Evolutionary conservation across 2,113 vertebrate genomes (phyloP).

Genomic region (Misgurnus mizolepis): DNA sequence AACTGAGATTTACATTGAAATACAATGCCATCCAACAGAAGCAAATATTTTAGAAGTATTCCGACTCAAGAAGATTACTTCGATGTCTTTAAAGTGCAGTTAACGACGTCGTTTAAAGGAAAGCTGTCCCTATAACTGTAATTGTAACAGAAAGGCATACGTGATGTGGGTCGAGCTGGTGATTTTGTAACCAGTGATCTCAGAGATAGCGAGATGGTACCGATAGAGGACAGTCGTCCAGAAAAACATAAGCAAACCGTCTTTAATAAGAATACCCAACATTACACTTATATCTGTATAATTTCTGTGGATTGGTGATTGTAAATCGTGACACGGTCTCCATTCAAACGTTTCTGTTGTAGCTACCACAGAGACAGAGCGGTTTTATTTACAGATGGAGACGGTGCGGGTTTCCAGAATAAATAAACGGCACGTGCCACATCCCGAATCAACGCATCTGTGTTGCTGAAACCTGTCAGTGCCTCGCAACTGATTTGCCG

Average conservation of each 20-base stretch:
- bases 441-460: slow-evolving; percentile 6
- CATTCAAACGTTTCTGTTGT: background rate
- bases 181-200: slow-evolving; percentile 35
- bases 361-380: background rate
- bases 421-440: background rate
- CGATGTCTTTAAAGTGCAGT: background rate
- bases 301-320: background rate
- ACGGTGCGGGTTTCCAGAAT: background rate
- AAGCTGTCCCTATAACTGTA: background rate
- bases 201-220: slow-evolving; percentile 38
- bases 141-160: slow-evolving; percentile 25
- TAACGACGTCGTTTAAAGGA: background rate
- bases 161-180: background rate
- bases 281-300: background rate
- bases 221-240: slow-evolving; percentile 24
- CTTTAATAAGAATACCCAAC: background rate
- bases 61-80: background rate
- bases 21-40: too few species aligned
- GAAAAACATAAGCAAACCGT: slow-evolving; percentile 6
- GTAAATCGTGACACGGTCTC: background rate
- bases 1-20: too few species aligned
- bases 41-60: background rate
- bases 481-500: background rate
- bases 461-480: slow-evolving; percentile 31
- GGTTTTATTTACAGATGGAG: background rate